phyloP scores from a whole-genome alignment of 1,140 invertebrate species.

The Amyelois transitella region DNA sequence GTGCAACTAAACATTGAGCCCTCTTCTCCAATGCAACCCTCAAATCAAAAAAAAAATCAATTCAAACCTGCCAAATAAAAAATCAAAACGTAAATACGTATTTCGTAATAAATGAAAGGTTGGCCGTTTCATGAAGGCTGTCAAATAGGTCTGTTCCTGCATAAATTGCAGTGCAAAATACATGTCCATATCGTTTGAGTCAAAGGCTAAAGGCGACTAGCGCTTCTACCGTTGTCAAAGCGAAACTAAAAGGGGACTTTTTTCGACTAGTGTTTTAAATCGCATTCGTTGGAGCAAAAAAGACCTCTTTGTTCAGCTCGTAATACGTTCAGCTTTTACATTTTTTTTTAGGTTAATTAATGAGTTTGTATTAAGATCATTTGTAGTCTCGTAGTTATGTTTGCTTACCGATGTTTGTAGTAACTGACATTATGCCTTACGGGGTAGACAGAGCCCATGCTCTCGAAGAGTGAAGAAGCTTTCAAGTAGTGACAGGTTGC shows the following conservation, averaged over 20 bases:
- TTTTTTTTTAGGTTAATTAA: not conserved
- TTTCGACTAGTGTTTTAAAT: constrained; percentile 5
- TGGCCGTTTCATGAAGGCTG: not conserved
- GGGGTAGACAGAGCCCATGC: too few species aligned
- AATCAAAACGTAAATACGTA: not conserved
- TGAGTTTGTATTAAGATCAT: too few species aligned
- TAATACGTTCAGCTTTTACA: not conserved
- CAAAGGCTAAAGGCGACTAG: not conserved
- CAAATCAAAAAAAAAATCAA: too few species aligned
- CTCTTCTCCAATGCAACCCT: too few species aligned
- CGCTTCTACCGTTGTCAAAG: constrained; percentile 1
- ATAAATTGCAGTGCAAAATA: constrained; percentile 1
- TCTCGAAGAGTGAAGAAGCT: too few species aligned
- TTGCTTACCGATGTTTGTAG: too few species aligned
- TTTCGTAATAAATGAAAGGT: not conserved
- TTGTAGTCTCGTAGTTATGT: too few species aligned
- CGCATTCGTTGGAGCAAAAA: not conserved
- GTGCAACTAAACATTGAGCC: too few species aligned
- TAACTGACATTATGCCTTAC: too few species aligned
- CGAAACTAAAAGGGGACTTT: constrained; percentile 2
- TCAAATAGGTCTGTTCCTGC: not conserved
- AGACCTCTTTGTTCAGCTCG: not conserved
- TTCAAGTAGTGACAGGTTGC: too few species aligned
- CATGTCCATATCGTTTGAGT: constrained; percentile 3
- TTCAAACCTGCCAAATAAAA: not conserved